Base-by-base conservation (phyloP, 2,797 vertebrate species). In the Acanthornis magna region DNA sequence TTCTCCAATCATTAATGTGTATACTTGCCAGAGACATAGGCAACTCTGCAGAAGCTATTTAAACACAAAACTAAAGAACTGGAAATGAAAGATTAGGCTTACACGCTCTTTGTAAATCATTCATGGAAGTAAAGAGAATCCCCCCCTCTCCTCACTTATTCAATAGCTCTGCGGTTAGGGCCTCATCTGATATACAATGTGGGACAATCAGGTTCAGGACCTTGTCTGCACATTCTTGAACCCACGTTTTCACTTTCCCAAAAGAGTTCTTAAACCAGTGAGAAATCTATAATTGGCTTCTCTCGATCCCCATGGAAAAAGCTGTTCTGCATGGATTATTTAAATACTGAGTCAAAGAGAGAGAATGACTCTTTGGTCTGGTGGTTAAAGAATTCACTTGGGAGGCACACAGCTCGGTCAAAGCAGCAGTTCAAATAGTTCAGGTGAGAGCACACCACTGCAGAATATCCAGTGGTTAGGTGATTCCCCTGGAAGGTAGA, bases 291-390 rank as follows among this genome's bases (percentile, higher is more conserved):
- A 96, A 94, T 77, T 93, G 91, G 55, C 67, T 93, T 89, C 78
- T 88, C 72, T 89, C 2, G 0, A 71, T 95, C 78, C 91, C 91
- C 68, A 74, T 7, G 82, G 93, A 89, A 94, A 94, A 95, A 89
- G 87, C 87, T 95, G 91, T 88, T 95, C 92, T 91, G 95, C 81
- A 85, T 94, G 93, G 95, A 95, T 96, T 96, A 94, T 91, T 95
- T 96, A 96, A 95, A 94, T 85, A 85, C 48, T 13, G 48, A 88
- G 93, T 79, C 89, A 88, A 94, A 95, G 91, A 54, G 60, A 89
- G 71, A 70, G 89, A 92, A 91, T 38, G 81, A 74, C 81, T 91
- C 92, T 90, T 77, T 93, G 81, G 92, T 93, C 92, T 95, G 71
- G 55, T 60, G 30, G 87, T 79, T 92, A 82, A 92, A 93, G 75